phyloP scores from a whole-genome alignment of 2,113 vertebrate species.

The Arvicanthis niloticus region DNA sequence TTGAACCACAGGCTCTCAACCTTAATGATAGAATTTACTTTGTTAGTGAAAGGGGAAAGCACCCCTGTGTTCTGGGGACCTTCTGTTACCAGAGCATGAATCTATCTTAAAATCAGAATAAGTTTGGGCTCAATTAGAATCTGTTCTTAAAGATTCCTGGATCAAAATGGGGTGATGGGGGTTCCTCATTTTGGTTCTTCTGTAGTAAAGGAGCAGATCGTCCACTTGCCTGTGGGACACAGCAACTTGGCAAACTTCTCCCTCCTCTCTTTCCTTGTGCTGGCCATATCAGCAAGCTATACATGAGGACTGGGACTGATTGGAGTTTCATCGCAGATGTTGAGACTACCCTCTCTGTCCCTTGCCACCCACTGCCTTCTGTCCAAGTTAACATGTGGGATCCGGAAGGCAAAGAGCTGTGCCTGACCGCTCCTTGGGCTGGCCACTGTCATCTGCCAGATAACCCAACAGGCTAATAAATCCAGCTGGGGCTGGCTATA shows the following conservation, averaged over 20 bases:
- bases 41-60: background rate
- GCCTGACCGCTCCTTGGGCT: background rate
- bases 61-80: background rate
- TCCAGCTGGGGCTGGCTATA: constrained; percentile 45
- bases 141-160: constrained; percentile 30
- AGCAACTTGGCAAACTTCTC: constrained; percentile 19
- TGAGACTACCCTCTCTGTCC: constrained; percentile 17
- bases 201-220: background rate
- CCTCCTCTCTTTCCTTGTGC: background rate
- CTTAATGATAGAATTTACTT: background rate
- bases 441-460: constrained; percentile 60
- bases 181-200: constrained; percentile 39
- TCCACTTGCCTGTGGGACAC: constrained; percentile 13
- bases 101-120: constrained; percentile 29
- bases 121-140: background rate
- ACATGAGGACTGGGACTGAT: background rate
- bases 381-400: background rate
- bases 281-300: background rate
- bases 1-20: background rate
- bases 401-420: constrained; percentile 8
- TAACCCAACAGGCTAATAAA: constrained; percentile 48
- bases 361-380: background rate
- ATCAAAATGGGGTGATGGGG: background rate
- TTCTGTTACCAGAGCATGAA: background rate
- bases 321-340: constrained; percentile 42